Conservation (phyloP, 2,113 vertebrate genomes). For the Acrocephalus kingi region DNA sequence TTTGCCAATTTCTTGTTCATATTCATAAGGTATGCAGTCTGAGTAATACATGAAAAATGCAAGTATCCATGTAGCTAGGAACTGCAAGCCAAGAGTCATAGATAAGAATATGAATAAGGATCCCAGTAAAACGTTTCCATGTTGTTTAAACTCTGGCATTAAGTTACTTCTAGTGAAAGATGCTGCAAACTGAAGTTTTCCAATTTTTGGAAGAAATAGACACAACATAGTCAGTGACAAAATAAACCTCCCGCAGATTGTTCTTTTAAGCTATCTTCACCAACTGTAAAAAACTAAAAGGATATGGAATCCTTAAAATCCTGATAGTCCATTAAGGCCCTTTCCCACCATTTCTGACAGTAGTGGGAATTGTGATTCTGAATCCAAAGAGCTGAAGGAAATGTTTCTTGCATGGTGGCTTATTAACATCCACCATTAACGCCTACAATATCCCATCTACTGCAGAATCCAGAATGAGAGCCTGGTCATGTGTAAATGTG, state of each 20-base stretch:
- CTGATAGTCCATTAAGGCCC: neutral
- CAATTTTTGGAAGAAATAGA: neutral
- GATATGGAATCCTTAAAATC: neutral
- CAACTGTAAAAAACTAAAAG: neutral
- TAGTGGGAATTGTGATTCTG: neutral
- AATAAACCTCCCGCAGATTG: conserved; percentile 6
- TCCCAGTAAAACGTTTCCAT: neutral
- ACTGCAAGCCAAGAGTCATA: neutral
- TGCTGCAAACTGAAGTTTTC: neutral
- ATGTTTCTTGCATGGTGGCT: neutral
- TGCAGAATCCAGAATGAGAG: neutral
- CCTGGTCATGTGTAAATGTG: neutral
- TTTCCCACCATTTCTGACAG: neutral
- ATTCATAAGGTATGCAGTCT: neutral
- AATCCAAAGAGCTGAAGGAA: neutral
- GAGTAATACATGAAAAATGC: conserved; percentile 16
- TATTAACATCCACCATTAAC: neutral
- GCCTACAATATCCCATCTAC: neutral
- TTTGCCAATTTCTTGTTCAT: conserved; percentile 24
- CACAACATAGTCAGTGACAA: conserved; percentile 12
- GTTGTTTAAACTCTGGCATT: neutral
- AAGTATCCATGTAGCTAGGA: neutral
- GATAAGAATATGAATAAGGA: neutral
- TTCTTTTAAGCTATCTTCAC: neutral
- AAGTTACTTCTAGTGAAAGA: conserved; percentile 10